A percentile compares a stretch with the other conserved stretches of the same genome.
Evolutionary conservation across 2,113 vertebrate species (phyloP).

Genomic region (Otocyon megalotis): DNA sequence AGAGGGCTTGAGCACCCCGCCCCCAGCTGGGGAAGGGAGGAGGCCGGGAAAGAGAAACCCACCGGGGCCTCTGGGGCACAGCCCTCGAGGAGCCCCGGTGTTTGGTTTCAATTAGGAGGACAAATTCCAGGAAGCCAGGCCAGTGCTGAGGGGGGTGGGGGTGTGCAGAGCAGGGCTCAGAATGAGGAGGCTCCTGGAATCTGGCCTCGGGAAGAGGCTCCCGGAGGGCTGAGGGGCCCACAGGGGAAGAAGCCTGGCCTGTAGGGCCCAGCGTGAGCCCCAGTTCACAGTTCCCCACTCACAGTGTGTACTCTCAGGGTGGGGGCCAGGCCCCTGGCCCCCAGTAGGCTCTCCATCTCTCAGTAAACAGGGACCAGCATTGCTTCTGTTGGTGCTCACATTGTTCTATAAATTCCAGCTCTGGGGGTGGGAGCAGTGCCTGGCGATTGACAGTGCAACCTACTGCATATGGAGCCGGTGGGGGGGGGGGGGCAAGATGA

Average conservation of each 20-base stretch:
- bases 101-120: constrained; percentile 85
- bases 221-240: background rate
- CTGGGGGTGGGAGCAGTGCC: background rate
- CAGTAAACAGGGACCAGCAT: background rate
- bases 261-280: background rate
- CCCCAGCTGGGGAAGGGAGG: constrained; percentile 69
- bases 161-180: constrained; percentile 47
- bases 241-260: constrained; percentile 46
- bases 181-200: constrained; percentile 73
- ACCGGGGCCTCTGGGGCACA: constrained; percentile 80
- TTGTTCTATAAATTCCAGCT: background rate
- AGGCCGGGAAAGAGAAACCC: constrained; percentile 74
- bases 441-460: background rate
- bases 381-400: background rate
- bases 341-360: background rate
- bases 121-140: constrained; percentile 84
- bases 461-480: background rate
- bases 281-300: background rate
- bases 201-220: constrained; percentile 55
- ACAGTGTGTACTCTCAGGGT: background rate
- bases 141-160: constrained; percentile 76
- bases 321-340: background rate
- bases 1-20: constrained; percentile 59
- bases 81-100: constrained; percentile 81
- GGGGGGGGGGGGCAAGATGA: background rate